A percentile compares a stretch with the other conserved stretches of the same genome.
Conservation (phyloP, 2,113 vertebrate genomes). For the Camelus dromedarius region DNA sequence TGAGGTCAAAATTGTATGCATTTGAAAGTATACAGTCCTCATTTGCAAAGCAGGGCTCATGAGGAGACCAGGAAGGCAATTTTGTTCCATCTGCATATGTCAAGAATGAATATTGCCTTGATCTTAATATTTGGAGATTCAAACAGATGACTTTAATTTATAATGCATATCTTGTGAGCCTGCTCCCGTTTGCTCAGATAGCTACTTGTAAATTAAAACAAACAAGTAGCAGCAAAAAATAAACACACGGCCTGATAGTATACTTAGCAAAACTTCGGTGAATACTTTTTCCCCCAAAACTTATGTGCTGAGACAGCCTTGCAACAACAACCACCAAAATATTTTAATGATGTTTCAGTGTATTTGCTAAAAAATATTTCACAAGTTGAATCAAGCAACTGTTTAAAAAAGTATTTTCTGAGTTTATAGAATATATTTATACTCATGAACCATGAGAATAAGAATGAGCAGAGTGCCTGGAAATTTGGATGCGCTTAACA, state of each 20-base stretch:
- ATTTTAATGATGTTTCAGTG: conserved; percentile 63
- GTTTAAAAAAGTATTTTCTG: not conserved
- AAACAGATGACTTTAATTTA: conserved; percentile 75
- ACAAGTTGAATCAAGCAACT: not conserved
- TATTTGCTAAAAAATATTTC: conserved; percentile 35
- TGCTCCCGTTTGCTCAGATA: conserved; percentile 59
- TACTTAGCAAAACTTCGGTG: conserved; percentile 75
- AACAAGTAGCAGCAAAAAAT: conserved; percentile 60
- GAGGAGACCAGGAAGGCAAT: conserved; percentile 64
- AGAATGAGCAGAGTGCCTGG: not conserved
- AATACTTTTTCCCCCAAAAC: conserved; percentile 54
- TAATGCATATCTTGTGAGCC: conserved; percentile 74
- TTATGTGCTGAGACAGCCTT: conserved; percentile 66
- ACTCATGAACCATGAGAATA: not conserved
- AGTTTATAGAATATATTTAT: not conserved
- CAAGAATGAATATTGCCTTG: conserved; percentile 73
- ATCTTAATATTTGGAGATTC: conserved; percentile 77
- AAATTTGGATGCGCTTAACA: not conserved
- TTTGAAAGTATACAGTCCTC: conserved; percentile 66
- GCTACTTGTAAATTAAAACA: conserved; percentile 75
- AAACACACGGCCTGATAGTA: conserved; percentile 56
- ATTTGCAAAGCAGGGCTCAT: conserved; percentile 62
- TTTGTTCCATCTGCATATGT: conserved; percentile 72
- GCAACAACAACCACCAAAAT: conserved; percentile 27
- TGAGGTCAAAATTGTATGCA: conserved; percentile 70